Base-by-base conservation (phyloP, 2,113 vertebrate genomes). In the Peromyscus maniculatus region DNA sequence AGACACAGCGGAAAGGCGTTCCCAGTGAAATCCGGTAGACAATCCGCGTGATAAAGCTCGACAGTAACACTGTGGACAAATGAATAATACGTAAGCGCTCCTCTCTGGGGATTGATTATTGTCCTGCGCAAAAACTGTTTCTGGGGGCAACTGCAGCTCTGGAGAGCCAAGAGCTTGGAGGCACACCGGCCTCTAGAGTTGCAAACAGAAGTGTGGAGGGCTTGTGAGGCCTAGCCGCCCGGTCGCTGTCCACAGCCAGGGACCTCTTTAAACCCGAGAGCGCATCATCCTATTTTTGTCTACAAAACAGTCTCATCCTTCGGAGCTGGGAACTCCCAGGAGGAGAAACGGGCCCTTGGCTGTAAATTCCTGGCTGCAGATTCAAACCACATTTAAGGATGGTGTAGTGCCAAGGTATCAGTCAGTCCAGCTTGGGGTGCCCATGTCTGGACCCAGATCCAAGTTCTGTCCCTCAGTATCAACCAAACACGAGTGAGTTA, bases 21-120 rank as follows among this genome's bases (percentile, higher is more conserved):
- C 83, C 57, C n/a, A 57, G 84, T 79, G 79, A 93, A 78, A 88
- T 93, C 89, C 84, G 69, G 57, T n/a, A 92, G 75, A 52, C 87
- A 49, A 91, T n/a, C 72, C 4, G 10, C 78, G 36, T 2, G 89
- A 91, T 64, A 69, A 80, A 94, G 71, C 78, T n/a, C 46, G 75
- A 69, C 86, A 75, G 62, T 86, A 80, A 55, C n/a, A 74, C n/a
- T 15, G 83, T 28, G 39, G 84, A 83, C 36, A 77, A 92, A 66
- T 62, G 67, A 46, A 91, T 82, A 43, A 28, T 66, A 62, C 91
- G 43, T 28, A 31, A 89, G 59, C 28, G 5, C n/a, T 74, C 26
- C 28, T 94, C 93, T 96, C 72, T 43, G 64, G 82, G 88, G 75
- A 69, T 43, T 52, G n/a, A 86, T 89, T 91, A 28, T 57, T 86